Percentiles rank a stretch among this genome's conserved stretches.
phyloP scores from a whole-genome alignment of 2,113 vertebrate species.

The Lampris megalopsis region DNA sequence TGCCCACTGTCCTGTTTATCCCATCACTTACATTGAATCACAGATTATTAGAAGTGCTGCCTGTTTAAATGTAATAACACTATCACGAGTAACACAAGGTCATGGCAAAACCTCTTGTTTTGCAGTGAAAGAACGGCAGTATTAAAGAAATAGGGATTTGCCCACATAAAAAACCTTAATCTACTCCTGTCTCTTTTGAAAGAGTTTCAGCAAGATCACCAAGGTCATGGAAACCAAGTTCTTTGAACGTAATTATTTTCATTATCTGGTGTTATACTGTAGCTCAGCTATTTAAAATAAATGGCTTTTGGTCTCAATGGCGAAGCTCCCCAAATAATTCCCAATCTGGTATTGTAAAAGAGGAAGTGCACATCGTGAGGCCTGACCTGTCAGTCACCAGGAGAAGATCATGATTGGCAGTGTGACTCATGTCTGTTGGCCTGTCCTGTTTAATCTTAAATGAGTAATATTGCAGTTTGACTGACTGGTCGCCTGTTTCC shows the following conservation, averaged over 20 bases:
- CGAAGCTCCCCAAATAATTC: slow-evolving; percentile 39
- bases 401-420: slow-evolving; percentile 56
- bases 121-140: slow-evolving; percentile 52
- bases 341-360: slow-evolving; percentile 49
- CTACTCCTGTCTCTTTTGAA: slow-evolving; percentile 66
- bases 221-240: slow-evolving; percentile 71
- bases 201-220: slow-evolving; percentile 58
- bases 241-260: slow-evolving; percentile 71
- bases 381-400: slow-evolving; percentile 69
- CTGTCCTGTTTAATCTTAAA: slow-evolving; percentile 37
- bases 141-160: slow-evolving; percentile 72
- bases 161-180: slow-evolving; percentile 68
- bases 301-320: slow-evolving; percentile 61
- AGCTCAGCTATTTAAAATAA: slow-evolving; percentile 70
- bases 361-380: slow-evolving; percentile 12
- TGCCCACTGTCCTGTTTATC: slow-evolving; percentile 37
- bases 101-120: slow-evolving; percentile 45
- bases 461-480: slow-evolving; percentile 41
- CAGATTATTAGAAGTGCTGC: slow-evolving; percentile 48
- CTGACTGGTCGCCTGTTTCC: slow-evolving; percentile 7
- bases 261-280: slow-evolving; percentile 74
- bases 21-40: slow-evolving; percentile 48
- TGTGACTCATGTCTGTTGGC: slow-evolving; percentile 49
- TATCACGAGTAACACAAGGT: slow-evolving; percentile 69
- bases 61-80: slow-evolving; percentile 61